These are phyloP conservation scores for Eueides isabella DNA, from an alignment of 1,140 invertebrate species.

Conservation along the genomic window DNA sequence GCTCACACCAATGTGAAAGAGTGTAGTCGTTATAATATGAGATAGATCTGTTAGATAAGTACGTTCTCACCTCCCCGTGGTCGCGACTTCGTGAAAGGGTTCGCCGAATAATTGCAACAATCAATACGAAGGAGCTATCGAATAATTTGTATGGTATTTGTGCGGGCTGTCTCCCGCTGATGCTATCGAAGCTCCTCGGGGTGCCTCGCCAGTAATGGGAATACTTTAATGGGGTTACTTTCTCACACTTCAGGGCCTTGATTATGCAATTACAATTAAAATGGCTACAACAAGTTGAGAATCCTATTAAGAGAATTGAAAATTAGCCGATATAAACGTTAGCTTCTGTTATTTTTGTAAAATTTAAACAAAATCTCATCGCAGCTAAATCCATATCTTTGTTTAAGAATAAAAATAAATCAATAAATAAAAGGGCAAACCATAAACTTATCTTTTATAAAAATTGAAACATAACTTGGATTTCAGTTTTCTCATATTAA, in stretches of 20 bases:
- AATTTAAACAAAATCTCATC: no score
- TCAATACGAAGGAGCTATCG: constrained; percentile 78
- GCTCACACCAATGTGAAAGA: constrained; percentile 74
- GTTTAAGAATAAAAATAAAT: background rate
- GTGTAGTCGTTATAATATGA: constrained; percentile 52
- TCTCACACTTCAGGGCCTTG: constrained; percentile 71
- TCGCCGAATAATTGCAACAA: constrained; percentile 80
- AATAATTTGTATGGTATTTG: constrained; percentile 81
- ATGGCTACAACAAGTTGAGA: constrained; percentile 21
- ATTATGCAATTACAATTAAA: constrained; percentile 40
- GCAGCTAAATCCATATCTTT: no score
- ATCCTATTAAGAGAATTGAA: background rate
- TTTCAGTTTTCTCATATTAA: constrained; percentile 70
- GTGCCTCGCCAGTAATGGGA: constrained; percentile 62
- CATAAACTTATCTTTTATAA: constrained; percentile 1
- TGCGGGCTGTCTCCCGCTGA: constrained; percentile 79
- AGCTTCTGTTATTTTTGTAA: no score
- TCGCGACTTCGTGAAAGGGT: constrained; percentile 70
- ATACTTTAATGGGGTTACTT: constrained; percentile 65
- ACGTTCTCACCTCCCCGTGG: constrained; percentile 77
- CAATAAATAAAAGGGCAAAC: background rate
- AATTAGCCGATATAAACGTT: background rate
- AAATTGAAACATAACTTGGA: constrained; percentile 51
- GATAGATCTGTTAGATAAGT: constrained; percentile 73
- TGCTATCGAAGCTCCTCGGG: constrained; percentile 72